Base-by-base conservation (phyloP, 35 echinoderm and acorn worm species). In the Eucidaris tribuloides region DNA sequence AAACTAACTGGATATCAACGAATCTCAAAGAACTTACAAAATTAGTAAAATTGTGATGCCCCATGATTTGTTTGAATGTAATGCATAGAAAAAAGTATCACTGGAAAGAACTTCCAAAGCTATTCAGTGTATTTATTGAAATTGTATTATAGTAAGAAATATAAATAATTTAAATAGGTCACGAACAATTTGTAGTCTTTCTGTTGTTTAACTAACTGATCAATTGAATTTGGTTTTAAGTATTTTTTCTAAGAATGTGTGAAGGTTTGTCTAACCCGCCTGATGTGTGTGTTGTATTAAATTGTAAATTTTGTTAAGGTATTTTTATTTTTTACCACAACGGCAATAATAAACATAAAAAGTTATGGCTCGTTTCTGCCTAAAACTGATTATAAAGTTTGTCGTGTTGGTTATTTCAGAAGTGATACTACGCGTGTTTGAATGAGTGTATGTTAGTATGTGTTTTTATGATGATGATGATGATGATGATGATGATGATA, bases 271-370 rank as follows among this genome's bases (percentile, higher is more conserved):
- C 38, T 74, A 74, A 74, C 68, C 68, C 68, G 29, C 68, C 68
- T 74, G 68, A 74, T 74, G 68, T 74, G 68, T 74, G 68, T 74
- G 68, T 74, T 42, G 68, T 74, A 11, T 42, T 42, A 42, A 42
- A 40, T 74, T 74, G 35, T 35, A 38, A 42, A 42, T 42, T 17
- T 74, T 44, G 41, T 74, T 74, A 42, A 22, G 24, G 34, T 74
- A 41, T 7, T 74, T 74, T 74, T 74, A 33, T 42, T 74, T 74
- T 74, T 74, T 74, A 74, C 68, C 68, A 74, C 68, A 74, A 74
- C 68, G 68, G 68, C 68, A 74, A 74, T 74, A 74, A 74, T 42
- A 25, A 74, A 35, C 44, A 74, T n/a, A n/a, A n/a, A n/a, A 74
- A 27, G 35, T 38, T 20, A 19, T 42, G 68, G 68, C 68, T 74